phyloP scores from a whole-genome alignment of 2,797 vertebrate species.

The Psittacula echo region DNA sequence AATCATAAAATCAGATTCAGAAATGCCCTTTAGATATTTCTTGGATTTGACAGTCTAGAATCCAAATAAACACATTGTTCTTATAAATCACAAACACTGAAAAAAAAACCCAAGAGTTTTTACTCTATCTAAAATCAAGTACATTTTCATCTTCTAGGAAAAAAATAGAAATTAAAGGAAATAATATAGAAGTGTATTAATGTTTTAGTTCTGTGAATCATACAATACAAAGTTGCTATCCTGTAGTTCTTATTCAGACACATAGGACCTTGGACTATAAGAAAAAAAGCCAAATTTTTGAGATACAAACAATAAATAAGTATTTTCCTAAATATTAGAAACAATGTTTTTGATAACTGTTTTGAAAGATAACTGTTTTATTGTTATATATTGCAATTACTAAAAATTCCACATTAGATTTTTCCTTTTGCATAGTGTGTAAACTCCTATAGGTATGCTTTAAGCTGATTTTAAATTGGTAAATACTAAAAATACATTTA shows the following conservation, averaged over 20 bases:
- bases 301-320: not conserved
- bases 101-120: not conserved
- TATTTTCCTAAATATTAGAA: not conserved
- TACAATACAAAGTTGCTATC: not conserved
- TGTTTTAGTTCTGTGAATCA: not conserved
- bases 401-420: not conserved
- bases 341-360: not conserved
- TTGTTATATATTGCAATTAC: not conserved
- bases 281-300: not conserved
- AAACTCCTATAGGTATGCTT: not conserved
- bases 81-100: not conserved
- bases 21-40: not conserved
- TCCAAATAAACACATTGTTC: not conserved
- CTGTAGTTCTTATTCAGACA: not conserved
- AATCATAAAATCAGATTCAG: not conserved
- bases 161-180: not conserved
- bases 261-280: not conserved
- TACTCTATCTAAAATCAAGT: not conserved
- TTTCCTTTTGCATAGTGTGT: not conserved
- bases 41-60: not conserved
- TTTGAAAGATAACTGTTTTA: not conserved
- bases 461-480: not conserved
- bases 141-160: not conserved
- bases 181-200: not conserved
- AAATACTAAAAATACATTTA: not conserved